Evolutionary conservation across 2,797 vertebrate genomes (phyloP).

Genomic region (Lateolabrax maculatus): DNA sequence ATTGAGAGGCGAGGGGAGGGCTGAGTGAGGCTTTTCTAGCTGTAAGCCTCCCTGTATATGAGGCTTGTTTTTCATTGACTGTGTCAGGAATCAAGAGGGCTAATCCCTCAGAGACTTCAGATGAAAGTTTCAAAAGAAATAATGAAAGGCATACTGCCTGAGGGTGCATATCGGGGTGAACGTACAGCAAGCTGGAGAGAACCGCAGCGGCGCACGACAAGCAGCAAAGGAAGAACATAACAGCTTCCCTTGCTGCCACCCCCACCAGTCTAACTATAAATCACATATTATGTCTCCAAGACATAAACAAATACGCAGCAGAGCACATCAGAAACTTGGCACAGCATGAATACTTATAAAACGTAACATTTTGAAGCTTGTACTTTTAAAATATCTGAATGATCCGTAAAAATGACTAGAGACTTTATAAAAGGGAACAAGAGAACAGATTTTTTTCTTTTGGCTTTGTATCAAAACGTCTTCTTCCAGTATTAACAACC

Average conservation of each 20-base stretch:
- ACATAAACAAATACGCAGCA: constrained; percentile 82
- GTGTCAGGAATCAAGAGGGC: constrained; percentile 90
- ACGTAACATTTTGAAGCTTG: constrained; percentile 70
- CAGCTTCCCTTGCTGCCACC: constrained; percentile 82
- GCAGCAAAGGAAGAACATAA: constrained; percentile 83
- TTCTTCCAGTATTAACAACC: constrained; percentile 31
- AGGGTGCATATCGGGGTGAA: constrained; percentile 87
- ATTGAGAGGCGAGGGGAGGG: constrained; percentile 61
- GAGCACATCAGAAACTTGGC: constrained; percentile 81
- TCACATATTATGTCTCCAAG: constrained; percentile 82
- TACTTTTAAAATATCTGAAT: constrained; percentile 76
- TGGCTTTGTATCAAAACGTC: constrained; percentile 63
- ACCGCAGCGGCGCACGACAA: constrained; percentile 81
- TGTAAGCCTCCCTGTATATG: constrained; percentile 84
- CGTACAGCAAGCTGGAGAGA: constrained; percentile 82
- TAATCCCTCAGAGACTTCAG: constrained; percentile 89
- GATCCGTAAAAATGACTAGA: constrained; percentile 72
- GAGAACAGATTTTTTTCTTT: constrained; percentile 38
- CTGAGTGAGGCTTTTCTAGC: constrained; percentile 73
- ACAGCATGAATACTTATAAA: constrained; percentile 77
- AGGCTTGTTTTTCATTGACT: constrained; percentile 90
- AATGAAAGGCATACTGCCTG: constrained; percentile 87
- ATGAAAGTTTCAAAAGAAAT: constrained; percentile 90
- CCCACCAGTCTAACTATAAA: constrained; percentile 85
- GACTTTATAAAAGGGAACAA: constrained; percentile 64